Conservation (phyloP, 37 sponge, comb jelly and placozoan species). For the Ianthella basta region DNA sequence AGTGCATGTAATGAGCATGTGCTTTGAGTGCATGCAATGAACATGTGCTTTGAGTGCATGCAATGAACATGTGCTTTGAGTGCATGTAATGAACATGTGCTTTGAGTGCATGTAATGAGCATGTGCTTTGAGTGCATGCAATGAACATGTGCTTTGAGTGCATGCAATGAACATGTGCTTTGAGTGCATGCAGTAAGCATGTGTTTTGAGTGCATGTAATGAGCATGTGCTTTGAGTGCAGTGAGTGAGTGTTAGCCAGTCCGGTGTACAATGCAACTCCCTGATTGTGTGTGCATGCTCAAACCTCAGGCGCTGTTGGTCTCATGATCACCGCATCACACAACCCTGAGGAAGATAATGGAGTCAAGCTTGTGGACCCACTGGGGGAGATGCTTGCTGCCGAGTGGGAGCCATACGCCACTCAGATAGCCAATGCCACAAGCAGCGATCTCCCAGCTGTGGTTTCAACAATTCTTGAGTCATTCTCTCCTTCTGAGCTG, state of each 20-base stretch:
- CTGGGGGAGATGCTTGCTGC: conserved; percentile 87
- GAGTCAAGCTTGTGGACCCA: conserved; percentile 95
- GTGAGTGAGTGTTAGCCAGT: conserved; percentile 4
- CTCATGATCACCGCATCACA: conserved; percentile 98
- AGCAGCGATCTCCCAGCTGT: conserved; percentile 31
- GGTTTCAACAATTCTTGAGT: conserved; percentile 23
- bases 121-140: background rate
- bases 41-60: background rate
- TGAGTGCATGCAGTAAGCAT: background rate
- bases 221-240: background rate
- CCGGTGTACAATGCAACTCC: background rate
- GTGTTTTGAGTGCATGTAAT: too few species aligned
- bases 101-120: too few species aligned
- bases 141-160: background rate
- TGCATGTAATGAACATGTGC: background rate
- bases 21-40: background rate
- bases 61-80: background rate
- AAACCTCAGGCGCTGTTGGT: conserved; percentile 67
- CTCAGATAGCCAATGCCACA: conserved; percentile 76
- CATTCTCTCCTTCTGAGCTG: background rate
- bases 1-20: too few species aligned
- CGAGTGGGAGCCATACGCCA: conserved; percentile 89
- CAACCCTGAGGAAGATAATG: conserved; percentile 96
- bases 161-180: background rate
- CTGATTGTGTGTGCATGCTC: background rate